These are phyloP conservation scores for Chloroclysta siterata DNA, from an alignment of 2,888 invertebrate genomes.

Conservation along the genomic window DNA sequence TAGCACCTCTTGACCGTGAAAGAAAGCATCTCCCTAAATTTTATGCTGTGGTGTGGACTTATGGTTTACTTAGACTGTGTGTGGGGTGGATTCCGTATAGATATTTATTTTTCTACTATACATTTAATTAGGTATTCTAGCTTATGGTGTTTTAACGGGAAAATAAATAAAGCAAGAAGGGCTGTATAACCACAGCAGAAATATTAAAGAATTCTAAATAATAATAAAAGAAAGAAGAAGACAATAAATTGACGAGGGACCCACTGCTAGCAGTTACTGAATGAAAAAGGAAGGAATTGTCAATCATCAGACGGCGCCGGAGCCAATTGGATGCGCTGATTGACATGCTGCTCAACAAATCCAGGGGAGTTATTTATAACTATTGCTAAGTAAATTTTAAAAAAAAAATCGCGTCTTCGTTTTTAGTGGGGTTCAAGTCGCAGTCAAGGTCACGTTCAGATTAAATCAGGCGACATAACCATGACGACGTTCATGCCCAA, in stretches of 20 bases:
- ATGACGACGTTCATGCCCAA: slow-evolving; percentile 10
- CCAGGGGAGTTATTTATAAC: slow-evolving; percentile 6
- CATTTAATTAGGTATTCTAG: too few relatives aligned
- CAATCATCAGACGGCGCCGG: slow-evolving; percentile 29
- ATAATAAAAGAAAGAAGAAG: neutral
- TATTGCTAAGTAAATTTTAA: slow-evolving; percentile 1
- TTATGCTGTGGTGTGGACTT: too few relatives aligned
- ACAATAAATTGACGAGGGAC: slow-evolving; percentile 4
- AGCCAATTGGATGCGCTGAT: slow-evolving; percentile 34
- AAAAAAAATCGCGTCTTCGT: too few relatives aligned
- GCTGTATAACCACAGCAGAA: neutral
- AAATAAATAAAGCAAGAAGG: neutral
- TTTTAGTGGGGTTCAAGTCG: slow-evolving; percentile 15
- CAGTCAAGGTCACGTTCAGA: slow-evolving; percentile 20
- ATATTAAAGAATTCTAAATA: neutral
- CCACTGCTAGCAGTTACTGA: slow-evolving; percentile 5
- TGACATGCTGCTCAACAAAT: slow-evolving; percentile 29
- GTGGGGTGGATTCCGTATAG: too few relatives aligned
- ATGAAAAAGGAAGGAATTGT: slow-evolving; percentile 30
- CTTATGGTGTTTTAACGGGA: too few relatives aligned
- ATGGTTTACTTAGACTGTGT: too few relatives aligned
- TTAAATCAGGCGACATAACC: slow-evolving; percentile 17
- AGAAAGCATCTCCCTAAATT: too few relatives aligned
- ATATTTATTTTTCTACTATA: too few relatives aligned
- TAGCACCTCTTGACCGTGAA: too few relatives aligned